A percentile compares a stretch with the other conserved stretches of the same genome.
Conservation (phyloP, 2,113 vertebrate species). For the Pomatorhinus ruficollis region DNA sequence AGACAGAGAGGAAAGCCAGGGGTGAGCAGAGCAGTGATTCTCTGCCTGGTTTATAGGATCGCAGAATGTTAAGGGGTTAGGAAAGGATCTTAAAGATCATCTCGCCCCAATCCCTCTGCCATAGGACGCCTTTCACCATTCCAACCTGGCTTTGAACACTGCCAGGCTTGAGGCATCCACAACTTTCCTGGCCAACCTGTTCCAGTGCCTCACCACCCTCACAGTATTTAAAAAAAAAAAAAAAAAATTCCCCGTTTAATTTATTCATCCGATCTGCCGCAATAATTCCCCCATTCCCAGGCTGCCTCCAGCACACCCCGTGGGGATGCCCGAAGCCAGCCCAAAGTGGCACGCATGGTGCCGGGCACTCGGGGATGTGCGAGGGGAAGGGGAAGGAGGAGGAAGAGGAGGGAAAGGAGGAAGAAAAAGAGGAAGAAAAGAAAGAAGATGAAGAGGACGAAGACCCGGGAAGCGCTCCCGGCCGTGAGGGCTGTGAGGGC, state of each 20-base stretch:
- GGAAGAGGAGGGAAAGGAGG: not conserved
- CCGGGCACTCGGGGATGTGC: too few species aligned
- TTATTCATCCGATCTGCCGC: not conserved
- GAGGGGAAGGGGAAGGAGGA: not conserved
- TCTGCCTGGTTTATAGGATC: not conserved
- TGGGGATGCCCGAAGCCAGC: not conserved
- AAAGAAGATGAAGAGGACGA: not conserved
- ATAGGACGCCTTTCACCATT: not conserved
- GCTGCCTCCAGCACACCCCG: not conserved
- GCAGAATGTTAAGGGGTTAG: not conserved
- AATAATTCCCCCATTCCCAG: not conserved
- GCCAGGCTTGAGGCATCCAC: not conserved
- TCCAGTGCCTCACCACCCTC: not conserved
- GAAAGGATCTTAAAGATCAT: not conserved
- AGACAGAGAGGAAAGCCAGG: not conserved
- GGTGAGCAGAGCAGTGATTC: not conserved
- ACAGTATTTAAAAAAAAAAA: not conserved
- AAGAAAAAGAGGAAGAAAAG: not conserved
- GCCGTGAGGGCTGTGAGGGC: not conserved
- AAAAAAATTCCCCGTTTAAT: not conserved
- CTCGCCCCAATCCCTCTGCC: rapidly evolving
- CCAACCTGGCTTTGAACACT: not conserved
- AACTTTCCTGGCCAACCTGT: not conserved
- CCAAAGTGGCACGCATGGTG: too few species aligned
- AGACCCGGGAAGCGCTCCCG: too few species aligned